phyloP scores from a whole-genome alignment of 2,113 vertebrate species.

The Petromus typicus region DNA sequence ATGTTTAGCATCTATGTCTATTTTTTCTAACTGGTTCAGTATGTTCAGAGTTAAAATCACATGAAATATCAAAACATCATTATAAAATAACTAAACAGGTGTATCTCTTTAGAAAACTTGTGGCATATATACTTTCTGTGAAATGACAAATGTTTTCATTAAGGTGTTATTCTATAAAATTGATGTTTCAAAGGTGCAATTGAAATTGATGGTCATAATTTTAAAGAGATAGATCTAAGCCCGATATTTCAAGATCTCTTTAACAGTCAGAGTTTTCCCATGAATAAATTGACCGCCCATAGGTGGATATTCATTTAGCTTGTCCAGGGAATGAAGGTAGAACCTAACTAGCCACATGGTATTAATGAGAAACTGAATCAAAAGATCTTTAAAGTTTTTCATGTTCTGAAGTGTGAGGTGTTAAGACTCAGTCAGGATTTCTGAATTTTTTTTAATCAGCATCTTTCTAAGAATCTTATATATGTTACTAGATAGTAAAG shows the following conservation, averaged over 20 bases:
- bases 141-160: neutral
- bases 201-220: neutral
- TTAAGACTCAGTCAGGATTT: conserved; percentile 17
- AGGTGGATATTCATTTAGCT: neutral
- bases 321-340: conserved; percentile 19
- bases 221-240: conserved; percentile 2
- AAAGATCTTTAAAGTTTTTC: conserved; percentile 15
- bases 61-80: neutral
- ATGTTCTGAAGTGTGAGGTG: neutral
- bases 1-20: neutral
- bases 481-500: neutral
- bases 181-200: neutral
- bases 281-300: neutral
- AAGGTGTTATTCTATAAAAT: neutral
- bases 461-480: conserved; percentile 53
- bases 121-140: neutral
- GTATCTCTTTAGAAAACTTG: neutral
- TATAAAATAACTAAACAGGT: neutral
- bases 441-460: conserved; percentile 17
- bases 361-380: conserved; percentile 60
- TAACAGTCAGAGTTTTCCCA: conserved; percentile 44
- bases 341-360: neutral
- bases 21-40: neutral
- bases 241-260: conserved; percentile 37
- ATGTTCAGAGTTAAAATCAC: neutral